Conservation (phyloP, 2,888 invertebrate genomes). For the Tromatobia lineatoria region DNA sequence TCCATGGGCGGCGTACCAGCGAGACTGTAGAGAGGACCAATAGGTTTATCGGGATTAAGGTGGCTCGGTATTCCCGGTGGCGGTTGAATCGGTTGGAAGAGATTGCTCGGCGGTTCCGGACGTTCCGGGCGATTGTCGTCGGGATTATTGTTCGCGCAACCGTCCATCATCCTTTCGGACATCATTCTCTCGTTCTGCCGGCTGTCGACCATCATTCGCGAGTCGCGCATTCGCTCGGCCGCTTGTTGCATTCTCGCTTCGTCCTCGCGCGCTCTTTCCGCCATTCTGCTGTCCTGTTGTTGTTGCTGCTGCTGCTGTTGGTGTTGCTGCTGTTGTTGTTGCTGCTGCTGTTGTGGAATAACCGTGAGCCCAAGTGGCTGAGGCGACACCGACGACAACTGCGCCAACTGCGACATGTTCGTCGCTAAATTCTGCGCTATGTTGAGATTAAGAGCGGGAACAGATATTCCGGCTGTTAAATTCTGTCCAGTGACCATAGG, state of each 20-base stretch:
- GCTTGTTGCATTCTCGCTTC: constrained; percentile 62
- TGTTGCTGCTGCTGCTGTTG: constrained; percentile 66
- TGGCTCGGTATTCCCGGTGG: constrained; percentile 67
- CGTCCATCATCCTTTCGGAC: constrained; percentile 66
- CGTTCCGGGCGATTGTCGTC: constrained; percentile 76
- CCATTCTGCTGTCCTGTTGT: constrained; percentile 73
- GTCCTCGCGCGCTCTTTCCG: constrained; percentile 77
- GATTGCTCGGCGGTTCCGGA: constrained; percentile 72
- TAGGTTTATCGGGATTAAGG: constrained; percentile 70
- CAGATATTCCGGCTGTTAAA: constrained; percentile 72
- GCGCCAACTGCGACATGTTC: constrained; percentile 80
- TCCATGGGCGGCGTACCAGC: constrained; percentile 86
- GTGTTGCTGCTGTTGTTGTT: constrained; percentile 46
- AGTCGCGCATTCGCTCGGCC: constrained; percentile 63
- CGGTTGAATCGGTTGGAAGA: constrained; percentile 83
- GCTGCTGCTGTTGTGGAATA: constrained; percentile 70
- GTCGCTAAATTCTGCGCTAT: constrained; percentile 82
- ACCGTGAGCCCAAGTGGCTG: constrained; percentile 83
- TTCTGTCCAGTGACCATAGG: constrained; percentile 70
- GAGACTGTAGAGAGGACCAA: constrained; percentile 78
- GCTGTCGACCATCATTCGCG: constrained; percentile 71
- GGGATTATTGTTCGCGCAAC: constrained; percentile 61
- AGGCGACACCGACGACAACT: constrained; percentile 78
- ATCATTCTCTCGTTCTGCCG: constrained; percentile 63
- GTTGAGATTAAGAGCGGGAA: constrained; percentile 81